Conservation (phyloP, 2,797 vertebrate genomes). For the Xenops minutus region DNA sequence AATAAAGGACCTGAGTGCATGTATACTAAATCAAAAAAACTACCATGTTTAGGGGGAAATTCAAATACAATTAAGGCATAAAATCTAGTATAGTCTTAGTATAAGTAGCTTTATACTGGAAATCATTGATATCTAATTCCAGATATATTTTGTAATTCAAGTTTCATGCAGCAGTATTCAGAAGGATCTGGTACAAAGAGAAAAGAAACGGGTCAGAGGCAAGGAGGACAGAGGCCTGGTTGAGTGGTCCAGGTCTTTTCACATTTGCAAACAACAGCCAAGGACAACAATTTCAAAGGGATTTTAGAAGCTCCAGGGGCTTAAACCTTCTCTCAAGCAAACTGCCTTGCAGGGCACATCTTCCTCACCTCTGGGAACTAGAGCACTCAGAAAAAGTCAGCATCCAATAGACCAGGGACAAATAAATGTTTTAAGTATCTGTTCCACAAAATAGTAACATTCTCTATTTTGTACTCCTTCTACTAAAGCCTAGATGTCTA, state of each 20-base stretch:
- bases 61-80: not conserved
- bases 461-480: not conserved
- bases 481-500: not conserved
- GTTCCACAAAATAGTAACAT: not conserved
- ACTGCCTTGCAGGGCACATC: not conserved
- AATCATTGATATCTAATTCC: not conserved
- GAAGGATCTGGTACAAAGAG: not conserved
- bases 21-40: not conserved
- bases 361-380: not conserved
- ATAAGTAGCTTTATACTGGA: not conserved
- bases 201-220: not conserved
- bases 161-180: not conserved
- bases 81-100: not conserved
- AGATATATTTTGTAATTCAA: not conserved
- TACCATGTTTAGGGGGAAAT: not conserved
- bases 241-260: not conserved
- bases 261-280: not conserved
- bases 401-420: not conserved
- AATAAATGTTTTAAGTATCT: not conserved
- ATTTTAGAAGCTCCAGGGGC: not conserved
- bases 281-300: not conserved
- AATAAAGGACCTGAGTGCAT: not conserved
- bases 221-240: not conserved
- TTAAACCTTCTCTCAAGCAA: not conserved
- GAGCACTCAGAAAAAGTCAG: not conserved